Evolutionary conservation across 2,888 invertebrate genomes (phyloP).

Genomic region (Epistrophe eligans): DNA sequence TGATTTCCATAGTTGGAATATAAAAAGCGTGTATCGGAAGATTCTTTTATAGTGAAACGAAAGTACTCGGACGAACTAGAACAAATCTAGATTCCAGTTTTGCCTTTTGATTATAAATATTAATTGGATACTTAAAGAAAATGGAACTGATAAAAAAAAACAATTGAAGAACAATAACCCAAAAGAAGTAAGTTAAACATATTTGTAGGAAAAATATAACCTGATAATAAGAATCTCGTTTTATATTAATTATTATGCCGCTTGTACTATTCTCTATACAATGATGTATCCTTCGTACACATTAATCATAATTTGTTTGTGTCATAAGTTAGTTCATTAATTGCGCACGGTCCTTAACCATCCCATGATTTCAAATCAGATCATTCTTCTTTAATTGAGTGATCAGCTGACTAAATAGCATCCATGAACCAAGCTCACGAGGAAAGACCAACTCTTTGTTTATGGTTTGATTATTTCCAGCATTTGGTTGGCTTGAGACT

Average conservation of each 20-base stretch:
- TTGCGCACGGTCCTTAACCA: constrained; percentile 4
- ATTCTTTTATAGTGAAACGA: not conserved
- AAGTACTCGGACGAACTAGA: not conserved
- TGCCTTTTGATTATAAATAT: not conserved
- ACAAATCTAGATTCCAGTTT: not conserved
- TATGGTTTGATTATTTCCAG: not conserved
- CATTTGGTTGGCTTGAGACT: not conserved
- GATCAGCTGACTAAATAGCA: constrained; percentile 2
- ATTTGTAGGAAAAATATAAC: no score
- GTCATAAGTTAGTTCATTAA: constrained; percentile 3
- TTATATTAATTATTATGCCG: no score
- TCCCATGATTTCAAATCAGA: constrained; percentile 4
- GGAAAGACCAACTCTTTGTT: not conserved
- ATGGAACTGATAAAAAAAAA: not conserved
- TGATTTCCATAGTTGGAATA: not conserved
- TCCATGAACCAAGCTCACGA: constrained; percentile 5
- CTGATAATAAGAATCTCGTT: no score
- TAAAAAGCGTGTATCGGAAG: not conserved
- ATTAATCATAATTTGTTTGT: not conserved
- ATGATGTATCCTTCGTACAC: not conserved
- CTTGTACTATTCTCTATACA: no score
- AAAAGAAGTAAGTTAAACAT: not conserved
- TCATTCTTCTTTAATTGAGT: constrained; percentile 9
- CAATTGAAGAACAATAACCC: not conserved
- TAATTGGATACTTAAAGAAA: not conserved